Percentiles rank a stretch among this genome's conserved stretches.
phyloP scores from a whole-genome alignment of 35 echinoderm and acorn worm species.

The Anneissia japonica region DNA sequence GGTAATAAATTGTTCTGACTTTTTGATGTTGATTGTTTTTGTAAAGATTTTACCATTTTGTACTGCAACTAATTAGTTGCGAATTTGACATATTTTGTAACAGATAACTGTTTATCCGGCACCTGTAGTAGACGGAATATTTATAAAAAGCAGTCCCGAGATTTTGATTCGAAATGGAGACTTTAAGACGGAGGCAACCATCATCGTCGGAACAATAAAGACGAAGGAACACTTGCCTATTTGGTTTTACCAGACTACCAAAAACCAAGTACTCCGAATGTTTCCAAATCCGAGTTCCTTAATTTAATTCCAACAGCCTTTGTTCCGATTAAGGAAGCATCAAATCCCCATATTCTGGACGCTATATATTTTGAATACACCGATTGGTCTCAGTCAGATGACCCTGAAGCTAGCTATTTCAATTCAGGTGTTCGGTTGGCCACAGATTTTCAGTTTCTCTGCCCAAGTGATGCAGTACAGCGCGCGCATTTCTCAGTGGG shows the following conservation, averaged over 20 bases:
- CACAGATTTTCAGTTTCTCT: slow-evolving; percentile 53
- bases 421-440: slow-evolving; percentile 22
- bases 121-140: slow-evolving; percentile 47
- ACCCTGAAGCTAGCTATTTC: slow-evolving; percentile 45
- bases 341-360: slow-evolving; percentile 40
- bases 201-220: slow-evolving; percentile 49
- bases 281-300: not conserved
- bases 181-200: slow-evolving; percentile 29
- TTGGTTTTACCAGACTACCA: slow-evolving; percentile 3
- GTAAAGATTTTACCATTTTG: too few species aligned
- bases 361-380: slow-evolving; percentile 59
- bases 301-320: not conserved
- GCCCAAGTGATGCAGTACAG: slow-evolving; percentile 50
- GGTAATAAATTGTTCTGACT: too few species aligned
- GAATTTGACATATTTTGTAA: too few species aligned
- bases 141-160: slow-evolving; percentile 31
- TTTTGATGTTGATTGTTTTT: too few species aligned
- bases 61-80: too few species aligned
- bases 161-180: slow-evolving; percentile 20
- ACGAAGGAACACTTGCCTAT: slow-evolving; percentile 35
- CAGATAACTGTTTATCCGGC: slow-evolving; percentile 7
- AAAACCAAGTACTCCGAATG: slow-evolving; percentile 5
- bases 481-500: slow-evolving; percentile 26
- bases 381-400: slow-evolving; percentile 59
- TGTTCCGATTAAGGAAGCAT: slow-evolving; percentile 10